phyloP scores from a whole-genome alignment of 2,113 vertebrate genomes.

The Engystomops pustulosus region DNA sequence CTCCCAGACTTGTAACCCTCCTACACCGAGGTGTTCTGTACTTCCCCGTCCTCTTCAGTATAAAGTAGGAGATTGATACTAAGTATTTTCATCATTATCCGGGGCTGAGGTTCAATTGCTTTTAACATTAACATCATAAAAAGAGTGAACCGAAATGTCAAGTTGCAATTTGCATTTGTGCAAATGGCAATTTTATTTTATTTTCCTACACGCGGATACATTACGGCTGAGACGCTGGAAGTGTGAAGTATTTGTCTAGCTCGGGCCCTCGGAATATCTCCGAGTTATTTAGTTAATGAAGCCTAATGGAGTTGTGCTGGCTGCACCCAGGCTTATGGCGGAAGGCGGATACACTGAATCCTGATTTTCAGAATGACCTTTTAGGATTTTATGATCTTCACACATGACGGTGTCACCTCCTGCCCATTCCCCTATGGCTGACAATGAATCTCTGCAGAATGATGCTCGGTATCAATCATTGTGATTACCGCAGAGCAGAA shows the following conservation, averaged over 20 bases:
- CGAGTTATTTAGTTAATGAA: slow-evolving; percentile 34
- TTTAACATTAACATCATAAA: slow-evolving; percentile 45
- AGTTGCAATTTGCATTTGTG: slow-evolving; percentile 39
- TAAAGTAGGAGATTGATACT: neutral
- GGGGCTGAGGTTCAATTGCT: slow-evolving; percentile 43
- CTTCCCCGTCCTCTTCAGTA: neutral
- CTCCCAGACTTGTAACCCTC: neutral
- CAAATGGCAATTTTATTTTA: slow-evolving; percentile 51
- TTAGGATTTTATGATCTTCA: slow-evolving; percentile 56
- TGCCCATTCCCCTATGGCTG: slow-evolving; percentile 17
- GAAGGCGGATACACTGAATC: slow-evolving; percentile 41
- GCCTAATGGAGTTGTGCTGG: slow-evolving; percentile 6
- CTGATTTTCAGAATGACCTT: slow-evolving; percentile 51
- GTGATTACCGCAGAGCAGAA: slow-evolving; percentile 53
- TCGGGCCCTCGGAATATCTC: neutral
- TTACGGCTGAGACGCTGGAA: slow-evolving; percentile 8
- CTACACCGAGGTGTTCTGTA: neutral
- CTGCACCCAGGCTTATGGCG: slow-evolving; percentile 36
- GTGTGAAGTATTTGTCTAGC: slow-evolving; percentile 23
- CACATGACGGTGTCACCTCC: slow-evolving; percentile 54
- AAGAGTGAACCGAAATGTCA: slow-evolving; percentile 47
- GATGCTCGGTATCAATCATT: slow-evolving; percentile 58
- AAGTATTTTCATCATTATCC: slow-evolving; percentile 38
- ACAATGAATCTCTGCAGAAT: slow-evolving; percentile 43
- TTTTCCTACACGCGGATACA: slow-evolving; percentile 32